Percentiles rank a stretch among this genome's conserved stretches.
These are phyloP conservation scores for Cryptocephalus primarius DNA, from an alignment of 2,888 invertebrate genomes.

Conservation along the genomic window DNA sequence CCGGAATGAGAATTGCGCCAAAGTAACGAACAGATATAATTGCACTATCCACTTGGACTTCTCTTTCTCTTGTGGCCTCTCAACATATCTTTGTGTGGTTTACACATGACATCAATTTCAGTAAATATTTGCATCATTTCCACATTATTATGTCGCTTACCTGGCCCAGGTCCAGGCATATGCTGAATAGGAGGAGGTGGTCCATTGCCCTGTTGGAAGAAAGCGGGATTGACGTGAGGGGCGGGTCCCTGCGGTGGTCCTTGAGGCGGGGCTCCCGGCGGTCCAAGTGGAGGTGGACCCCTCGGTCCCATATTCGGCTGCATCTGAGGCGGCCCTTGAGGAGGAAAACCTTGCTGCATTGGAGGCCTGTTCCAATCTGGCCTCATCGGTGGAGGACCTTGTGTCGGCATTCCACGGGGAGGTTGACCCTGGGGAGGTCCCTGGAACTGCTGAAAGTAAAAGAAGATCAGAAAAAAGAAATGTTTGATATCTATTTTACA, in stretches of 20 bases:
- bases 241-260: slow-evolving; percentile 50
- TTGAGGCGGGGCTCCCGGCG: slow-evolving; percentile 42
- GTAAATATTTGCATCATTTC: no score
- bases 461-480: background rate
- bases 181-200: slow-evolving; percentile 46
- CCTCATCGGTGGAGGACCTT: slow-evolving; percentile 52
- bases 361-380: slow-evolving; percentile 69
- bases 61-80: no score
- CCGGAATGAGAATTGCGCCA: no score
- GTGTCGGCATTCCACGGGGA: slow-evolving; percentile 47
- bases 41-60: no score
- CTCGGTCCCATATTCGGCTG: slow-evolving; percentile 46
- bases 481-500: background rate
- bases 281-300: slow-evolving; percentile 46
- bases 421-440: slow-evolving; percentile 48
- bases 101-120: no score
- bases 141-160: slow-evolving; percentile 4
- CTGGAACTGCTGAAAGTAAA: slow-evolving; percentile 35
- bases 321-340: slow-evolving; percentile 61
- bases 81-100: no score
- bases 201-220: slow-evolving; percentile 73
- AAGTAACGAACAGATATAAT: no score
- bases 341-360: slow-evolving; percentile 47
- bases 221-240: slow-evolving; percentile 94
- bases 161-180: slow-evolving; percentile 34